Evolutionary conservation across 2,113 vertebrate genomes (phyloP).

Genomic region (Tapirus terrestris): DNA sequence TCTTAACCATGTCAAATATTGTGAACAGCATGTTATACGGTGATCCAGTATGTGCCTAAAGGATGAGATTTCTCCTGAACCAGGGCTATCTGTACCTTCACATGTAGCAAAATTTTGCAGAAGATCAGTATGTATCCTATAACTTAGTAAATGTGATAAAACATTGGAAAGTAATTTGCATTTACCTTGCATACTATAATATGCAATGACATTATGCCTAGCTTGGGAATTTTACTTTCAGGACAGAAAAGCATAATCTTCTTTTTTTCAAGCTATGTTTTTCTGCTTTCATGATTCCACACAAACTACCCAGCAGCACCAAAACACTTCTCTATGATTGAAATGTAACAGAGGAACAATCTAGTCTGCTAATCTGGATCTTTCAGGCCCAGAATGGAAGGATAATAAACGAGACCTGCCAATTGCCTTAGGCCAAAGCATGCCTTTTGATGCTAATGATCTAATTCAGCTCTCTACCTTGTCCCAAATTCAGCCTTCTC

Average conservation of each 20-base stretch:
- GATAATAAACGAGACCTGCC: conserved; percentile 56
- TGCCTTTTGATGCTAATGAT: conserved; percentile 62
- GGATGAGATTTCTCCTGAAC: not conserved
- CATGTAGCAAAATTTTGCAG: not conserved
- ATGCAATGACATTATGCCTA: conserved; percentile 39
- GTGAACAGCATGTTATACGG: not conserved
- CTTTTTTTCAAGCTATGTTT: not conserved
- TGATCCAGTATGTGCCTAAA: not conserved
- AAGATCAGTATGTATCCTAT: conserved; percentile 14
- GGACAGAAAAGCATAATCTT: conserved; percentile 38
- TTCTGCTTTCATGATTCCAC: not conserved
- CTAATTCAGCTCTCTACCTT: conserved; percentile 65
- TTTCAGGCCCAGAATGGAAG: conserved; percentile 54
- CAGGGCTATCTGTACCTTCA: not conserved
- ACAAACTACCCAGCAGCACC: not conserved
- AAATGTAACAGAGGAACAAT: conserved; percentile 47
- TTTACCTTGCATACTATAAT: conserved; percentile 56
- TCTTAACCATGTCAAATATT: conserved; percentile 11
- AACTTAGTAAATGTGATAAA: conserved; percentile 37
- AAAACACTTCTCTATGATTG: not conserved
- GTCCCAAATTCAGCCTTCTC: conserved; percentile 52
- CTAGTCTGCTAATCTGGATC: conserved; percentile 54
- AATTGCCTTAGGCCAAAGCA: conserved; percentile 51
- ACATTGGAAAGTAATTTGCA: conserved; percentile 60
- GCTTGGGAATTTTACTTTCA: conserved; percentile 39